Evolutionary conservation across 2,113 vertebrate species (phyloP).

Genomic region (Odobenus rosmarus): DNA sequence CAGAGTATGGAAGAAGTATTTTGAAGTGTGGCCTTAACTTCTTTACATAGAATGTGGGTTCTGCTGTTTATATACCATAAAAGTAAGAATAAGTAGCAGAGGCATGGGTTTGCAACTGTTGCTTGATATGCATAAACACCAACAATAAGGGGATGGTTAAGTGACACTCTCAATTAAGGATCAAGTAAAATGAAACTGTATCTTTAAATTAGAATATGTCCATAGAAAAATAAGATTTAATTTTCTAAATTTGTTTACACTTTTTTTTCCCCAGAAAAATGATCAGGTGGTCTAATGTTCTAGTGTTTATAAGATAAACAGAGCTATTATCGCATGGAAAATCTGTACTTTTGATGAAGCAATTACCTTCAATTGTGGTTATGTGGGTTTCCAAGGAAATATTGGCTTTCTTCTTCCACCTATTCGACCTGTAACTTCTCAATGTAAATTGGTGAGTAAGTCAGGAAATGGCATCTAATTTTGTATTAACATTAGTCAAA

Average conservation of each 20-base stretch:
- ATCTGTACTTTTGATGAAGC: constrained; percentile 62
- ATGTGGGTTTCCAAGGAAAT: constrained; percentile 51
- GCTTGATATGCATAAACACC: not conserved
- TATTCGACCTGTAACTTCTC: constrained; percentile 58
- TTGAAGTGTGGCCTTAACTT: not conserved
- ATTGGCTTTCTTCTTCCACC: constrained; percentile 48
- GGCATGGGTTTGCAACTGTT: not conserved
- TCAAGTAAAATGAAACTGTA: constrained; percentile 22
- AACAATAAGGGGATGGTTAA: not conserved
- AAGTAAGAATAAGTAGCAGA: not conserved
- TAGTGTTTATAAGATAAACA: constrained; percentile 43
- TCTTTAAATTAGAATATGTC: constrained; percentile 19
- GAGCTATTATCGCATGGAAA: not conserved
- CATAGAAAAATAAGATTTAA: constrained; percentile 3
- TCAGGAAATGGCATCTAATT: constrained; percentile 64
- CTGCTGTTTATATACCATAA: not conserved
- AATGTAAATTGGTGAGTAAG: constrained; percentile 56
- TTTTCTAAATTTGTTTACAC: constrained; percentile 31
- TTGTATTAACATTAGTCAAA: constrained; percentile 57
- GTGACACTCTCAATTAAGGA: not conserved
- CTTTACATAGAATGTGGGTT: not conserved
- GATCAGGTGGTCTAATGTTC: not conserved
- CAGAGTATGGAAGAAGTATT: not conserved
- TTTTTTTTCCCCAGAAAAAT: not conserved
- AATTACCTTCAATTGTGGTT: constrained; percentile 50